Conservation (phyloP, 2,113 vertebrate genomes). For the Hydrolagus affinis region DNA sequence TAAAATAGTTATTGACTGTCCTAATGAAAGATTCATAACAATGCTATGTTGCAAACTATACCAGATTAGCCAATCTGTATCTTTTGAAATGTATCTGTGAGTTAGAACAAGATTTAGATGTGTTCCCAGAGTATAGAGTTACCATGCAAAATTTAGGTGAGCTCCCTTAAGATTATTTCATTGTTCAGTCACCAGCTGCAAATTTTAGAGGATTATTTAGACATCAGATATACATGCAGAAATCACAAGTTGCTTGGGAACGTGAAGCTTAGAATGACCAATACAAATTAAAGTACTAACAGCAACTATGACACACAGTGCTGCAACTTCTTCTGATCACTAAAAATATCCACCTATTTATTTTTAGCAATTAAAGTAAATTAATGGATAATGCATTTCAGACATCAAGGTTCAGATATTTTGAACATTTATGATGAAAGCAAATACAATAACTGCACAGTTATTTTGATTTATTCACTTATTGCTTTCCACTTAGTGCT, state of each 20-base stretch:
- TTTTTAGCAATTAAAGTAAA: too few relatives aligned
- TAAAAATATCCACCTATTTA: too few relatives aligned
- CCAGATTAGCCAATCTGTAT: background rate
- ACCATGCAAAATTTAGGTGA: background rate
- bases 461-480: conserved; percentile 14
- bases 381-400: too few relatives aligned
- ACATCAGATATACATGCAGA: background rate
- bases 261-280: background rate
- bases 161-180: background rate
- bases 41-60: background rate
- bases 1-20: background rate
- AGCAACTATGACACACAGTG: background rate
- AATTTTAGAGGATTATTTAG: background rate
- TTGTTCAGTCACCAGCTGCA: background rate
- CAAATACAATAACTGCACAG: background rate
- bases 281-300: background rate
- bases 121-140: background rate
- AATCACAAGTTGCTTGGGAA: too few relatives aligned
- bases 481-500: conserved; percentile 29
- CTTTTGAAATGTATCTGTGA: background rate
- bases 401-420: background rate
- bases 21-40: background rate
- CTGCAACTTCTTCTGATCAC: too few relatives aligned
- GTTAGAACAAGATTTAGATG: background rate
- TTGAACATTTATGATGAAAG: background rate